phyloP scores from a whole-genome alignment of 2,888 invertebrate genomes.

The Himalopsyche kuldschensis region DNA sequence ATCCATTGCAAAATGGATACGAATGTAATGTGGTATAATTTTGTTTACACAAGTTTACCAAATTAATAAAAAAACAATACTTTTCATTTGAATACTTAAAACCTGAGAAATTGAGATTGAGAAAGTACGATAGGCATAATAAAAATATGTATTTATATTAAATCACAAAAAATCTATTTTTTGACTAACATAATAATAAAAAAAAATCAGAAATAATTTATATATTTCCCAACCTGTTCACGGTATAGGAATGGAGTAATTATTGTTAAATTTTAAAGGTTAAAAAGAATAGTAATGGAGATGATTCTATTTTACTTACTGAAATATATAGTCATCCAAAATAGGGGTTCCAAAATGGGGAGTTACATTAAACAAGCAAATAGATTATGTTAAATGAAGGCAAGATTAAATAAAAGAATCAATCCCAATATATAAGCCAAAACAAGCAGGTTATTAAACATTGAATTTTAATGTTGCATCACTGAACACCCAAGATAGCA shows the following conservation, averaged over 20 bases:
- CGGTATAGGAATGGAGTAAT: not conserved
- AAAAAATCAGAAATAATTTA: constrained; percentile 7
- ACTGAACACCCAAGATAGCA: not conserved
- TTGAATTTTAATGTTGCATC: not conserved
- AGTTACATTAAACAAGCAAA: not conserved
- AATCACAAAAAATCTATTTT: too few species aligned
- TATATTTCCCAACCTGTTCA: constrained; percentile 7
- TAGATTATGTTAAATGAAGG: not conserved
- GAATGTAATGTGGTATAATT: too few species aligned
- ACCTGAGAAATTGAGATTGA: too few species aligned
- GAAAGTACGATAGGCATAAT: too few species aligned
- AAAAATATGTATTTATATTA: too few species aligned
- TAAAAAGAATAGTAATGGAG: not conserved
- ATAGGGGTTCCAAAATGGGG: not conserved
- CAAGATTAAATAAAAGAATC: not conserved
- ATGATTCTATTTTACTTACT: not conserved
- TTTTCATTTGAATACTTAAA: too few species aligned
- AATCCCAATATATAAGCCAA: not conserved
- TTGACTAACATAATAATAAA: too few species aligned
- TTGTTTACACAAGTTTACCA: too few species aligned
- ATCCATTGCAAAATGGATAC: too few species aligned
- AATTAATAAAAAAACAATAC: too few species aligned
- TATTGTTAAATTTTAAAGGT: not conserved
- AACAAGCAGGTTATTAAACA: not conserved
- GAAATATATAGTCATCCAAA: not conserved